These are phyloP conservation scores for Acrobasis repandana DNA, from an alignment of 2,888 invertebrate species.

Conservation along the genomic window DNA sequence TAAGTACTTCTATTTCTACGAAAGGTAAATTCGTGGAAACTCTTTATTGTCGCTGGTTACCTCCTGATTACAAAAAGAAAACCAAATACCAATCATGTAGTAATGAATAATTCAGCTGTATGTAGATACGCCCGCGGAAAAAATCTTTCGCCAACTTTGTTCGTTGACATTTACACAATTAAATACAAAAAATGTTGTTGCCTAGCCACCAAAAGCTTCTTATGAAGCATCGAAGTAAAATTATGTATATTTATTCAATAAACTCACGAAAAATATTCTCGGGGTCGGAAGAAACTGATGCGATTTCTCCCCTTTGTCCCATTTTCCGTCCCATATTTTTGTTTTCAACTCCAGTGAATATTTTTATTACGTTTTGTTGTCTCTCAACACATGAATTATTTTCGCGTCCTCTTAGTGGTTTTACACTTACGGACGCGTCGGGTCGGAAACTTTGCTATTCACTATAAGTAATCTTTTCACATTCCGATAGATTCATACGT, in stretches of 20 bases:
- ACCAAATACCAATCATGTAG: conserved; percentile 30
- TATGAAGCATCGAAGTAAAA: conserved; percentile 59
- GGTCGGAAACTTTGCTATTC: conserved; percentile 44
- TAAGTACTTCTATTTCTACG: neutral
- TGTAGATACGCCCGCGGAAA: conserved; percentile 8
- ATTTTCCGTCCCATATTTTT: conserved; percentile 72
- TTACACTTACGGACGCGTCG: conserved; percentile 45
- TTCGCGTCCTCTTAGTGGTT: conserved; percentile 45
- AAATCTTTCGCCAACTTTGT: conserved; percentile 23
- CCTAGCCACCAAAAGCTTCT: conserved; percentile 52
- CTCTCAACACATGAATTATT: conserved; percentile 66
- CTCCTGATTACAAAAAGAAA: conserved; percentile 21
- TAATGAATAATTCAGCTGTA: conserved; percentile 29
- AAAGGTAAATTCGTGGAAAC: neutral
- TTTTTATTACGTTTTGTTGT: conserved; percentile 72
- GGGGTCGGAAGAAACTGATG: conserved; percentile 67
- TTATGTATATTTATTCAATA: conserved; percentile 77
- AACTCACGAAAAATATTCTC: conserved; percentile 69
- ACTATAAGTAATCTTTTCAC: conserved; percentile 37
- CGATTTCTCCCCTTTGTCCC: conserved; percentile 64
- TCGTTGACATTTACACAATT: conserved; percentile 27
- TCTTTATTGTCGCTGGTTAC: conserved; percentile 1
- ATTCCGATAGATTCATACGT: conserved; percentile 30
- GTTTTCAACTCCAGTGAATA: conserved; percentile 74
- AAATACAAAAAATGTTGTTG: conserved; percentile 26